These are phyloP conservation scores for Meleagris gallopavo DNA, from an alignment of 2,113 vertebrate species.

Conservation along the genomic window DNA sequence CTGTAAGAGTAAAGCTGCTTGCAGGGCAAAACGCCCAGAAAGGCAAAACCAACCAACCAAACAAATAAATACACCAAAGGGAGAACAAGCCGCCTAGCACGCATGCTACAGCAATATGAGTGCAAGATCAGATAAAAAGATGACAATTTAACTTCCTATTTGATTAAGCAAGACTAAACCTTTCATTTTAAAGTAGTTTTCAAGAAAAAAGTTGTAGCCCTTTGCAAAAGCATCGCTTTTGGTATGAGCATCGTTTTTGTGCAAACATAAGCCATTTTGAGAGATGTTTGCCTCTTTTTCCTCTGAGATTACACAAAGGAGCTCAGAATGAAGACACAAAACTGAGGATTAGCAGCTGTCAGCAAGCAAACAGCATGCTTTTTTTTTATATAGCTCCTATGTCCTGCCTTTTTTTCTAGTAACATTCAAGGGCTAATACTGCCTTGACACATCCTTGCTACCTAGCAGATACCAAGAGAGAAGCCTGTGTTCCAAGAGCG, in stretches of 20 bases:
- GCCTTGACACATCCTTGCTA: conserved; percentile 4
- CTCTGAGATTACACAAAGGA: not conserved
- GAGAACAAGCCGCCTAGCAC: conserved; percentile 77
- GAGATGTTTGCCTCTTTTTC: not conserved
- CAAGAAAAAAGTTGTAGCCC: not conserved
- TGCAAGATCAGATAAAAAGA: conserved; percentile 66
- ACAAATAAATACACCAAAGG: conserved; percentile 58
- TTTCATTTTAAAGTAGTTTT: not conserved
- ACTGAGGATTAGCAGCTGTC: not conserved
- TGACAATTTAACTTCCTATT: conserved; percentile 8
- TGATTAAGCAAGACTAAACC: not conserved
- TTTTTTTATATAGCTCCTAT: not conserved
- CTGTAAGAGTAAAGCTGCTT: conserved; percentile 64
- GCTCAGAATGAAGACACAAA: not conserved
- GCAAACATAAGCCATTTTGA: not conserved
- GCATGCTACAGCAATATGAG: conserved; percentile 75
- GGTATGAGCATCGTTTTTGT: not conserved
- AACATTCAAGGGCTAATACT: not conserved
- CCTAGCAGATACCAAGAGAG: not conserved
- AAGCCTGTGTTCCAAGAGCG: not conserved
- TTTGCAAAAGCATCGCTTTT: not conserved
- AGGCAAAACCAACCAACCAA: conserved; percentile 41
- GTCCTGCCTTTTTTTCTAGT: not conserved
- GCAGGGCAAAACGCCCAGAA: conserved; percentile 65
- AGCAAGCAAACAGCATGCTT: not conserved